These are phyloP conservation scores for Cynaeus angustus DNA, from an alignment of 2,888 invertebrate species.

Conservation along the genomic window DNA sequence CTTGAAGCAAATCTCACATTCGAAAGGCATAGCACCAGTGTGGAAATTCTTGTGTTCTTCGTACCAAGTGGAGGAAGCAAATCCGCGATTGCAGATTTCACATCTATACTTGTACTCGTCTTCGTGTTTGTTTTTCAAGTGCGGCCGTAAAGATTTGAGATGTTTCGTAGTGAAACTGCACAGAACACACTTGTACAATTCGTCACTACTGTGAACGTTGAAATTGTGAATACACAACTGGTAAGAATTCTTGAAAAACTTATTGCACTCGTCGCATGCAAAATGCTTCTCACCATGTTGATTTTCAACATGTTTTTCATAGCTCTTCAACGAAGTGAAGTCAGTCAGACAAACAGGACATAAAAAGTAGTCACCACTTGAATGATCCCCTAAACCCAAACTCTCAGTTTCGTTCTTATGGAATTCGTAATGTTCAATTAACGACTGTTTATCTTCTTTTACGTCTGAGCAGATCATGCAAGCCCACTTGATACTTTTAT, in stretches of 20 bases:
- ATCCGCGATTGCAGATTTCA: constrained; percentile 74
- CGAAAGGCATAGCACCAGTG: constrained; percentile 72
- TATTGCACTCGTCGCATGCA: constrained; percentile 67
- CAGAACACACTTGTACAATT: constrained; percentile 64
- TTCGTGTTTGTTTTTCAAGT: constrained; percentile 66
- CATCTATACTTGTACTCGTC: constrained; percentile 72
- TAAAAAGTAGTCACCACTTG: constrained; percentile 53
- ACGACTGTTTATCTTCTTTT: constrained; percentile 43
- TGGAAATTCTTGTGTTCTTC: constrained; percentile 76
- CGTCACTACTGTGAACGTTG: constrained; percentile 61
- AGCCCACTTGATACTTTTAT: constrained; percentile 53
- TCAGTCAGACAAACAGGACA: constrained; percentile 60
- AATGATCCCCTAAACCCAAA: constrained; percentile 46
- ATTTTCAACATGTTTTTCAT: constrained; percentile 63
- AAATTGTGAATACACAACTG: constrained; percentile 65
- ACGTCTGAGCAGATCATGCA: constrained; percentile 55
- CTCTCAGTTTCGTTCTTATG: constrained; percentile 55
- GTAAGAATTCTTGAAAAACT: constrained; percentile 65
- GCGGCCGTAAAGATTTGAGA: constrained; percentile 62
- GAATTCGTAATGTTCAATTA: constrained; percentile 53
- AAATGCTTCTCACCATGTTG: constrained; percentile 67
- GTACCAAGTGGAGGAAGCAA: constrained; percentile 73
- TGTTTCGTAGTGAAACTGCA: constrained; percentile 63
- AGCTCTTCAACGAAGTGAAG: constrained; percentile 60
- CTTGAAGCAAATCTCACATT: constrained; percentile 74